Percentiles rank a stretch among this genome's conserved stretches.
These are phyloP conservation scores for Lampris megalopsis DNA, from an alignment of 2,113 vertebrate genomes.

Conservation along the genomic window DNA sequence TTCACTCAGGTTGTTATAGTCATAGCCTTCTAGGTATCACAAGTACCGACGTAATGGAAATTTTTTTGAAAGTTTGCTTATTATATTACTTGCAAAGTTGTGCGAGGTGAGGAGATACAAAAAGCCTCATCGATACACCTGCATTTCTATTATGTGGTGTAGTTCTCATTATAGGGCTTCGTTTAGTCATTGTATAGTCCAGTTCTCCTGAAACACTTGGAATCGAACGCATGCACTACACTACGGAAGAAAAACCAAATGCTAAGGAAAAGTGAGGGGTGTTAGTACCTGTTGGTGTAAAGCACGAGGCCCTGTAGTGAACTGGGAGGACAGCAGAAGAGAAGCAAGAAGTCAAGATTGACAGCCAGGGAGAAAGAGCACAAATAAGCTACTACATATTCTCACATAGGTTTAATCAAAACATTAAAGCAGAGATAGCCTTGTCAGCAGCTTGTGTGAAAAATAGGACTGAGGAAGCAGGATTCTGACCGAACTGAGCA, in stretches of 20 bases:
- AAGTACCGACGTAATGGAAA: too few species aligned
- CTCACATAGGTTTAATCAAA: constrained; percentile 43
- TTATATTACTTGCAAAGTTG: too few species aligned
- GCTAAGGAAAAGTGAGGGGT: constrained; percentile 40
- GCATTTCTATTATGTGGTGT: constrained; percentile 1
- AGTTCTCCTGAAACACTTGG: constrained; percentile 13
- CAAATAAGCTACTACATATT: constrained; percentile 39
- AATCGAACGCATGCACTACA: constrained; percentile 52
- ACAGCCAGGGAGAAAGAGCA: constrained; percentile 48
- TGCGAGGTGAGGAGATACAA: too few species aligned
- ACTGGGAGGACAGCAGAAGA: constrained; percentile 86
- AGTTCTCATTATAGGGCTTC: not conserved
- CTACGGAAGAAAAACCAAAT: constrained; percentile 24
- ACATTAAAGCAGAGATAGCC: constrained; percentile 48
- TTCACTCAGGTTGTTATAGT: not conserved
- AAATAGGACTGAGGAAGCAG: constrained; percentile 19
- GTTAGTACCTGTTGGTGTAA: constrained; percentile 95
- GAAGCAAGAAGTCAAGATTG: constrained; percentile 74
- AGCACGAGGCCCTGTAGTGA: constrained; percentile 91
- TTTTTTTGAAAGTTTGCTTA: too few species aligned
- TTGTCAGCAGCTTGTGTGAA: constrained; percentile 34
- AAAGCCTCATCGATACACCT: constrained; percentile 2
- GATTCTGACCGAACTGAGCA: not conserved
- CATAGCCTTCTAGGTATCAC: too few species aligned
- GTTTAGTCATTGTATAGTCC: not conserved